Percentiles rank a stretch among this genome's conserved stretches.
Conservation (phyloP, 2,888 invertebrate genomes). For the Ganaspis brasiliensis region DNA sequence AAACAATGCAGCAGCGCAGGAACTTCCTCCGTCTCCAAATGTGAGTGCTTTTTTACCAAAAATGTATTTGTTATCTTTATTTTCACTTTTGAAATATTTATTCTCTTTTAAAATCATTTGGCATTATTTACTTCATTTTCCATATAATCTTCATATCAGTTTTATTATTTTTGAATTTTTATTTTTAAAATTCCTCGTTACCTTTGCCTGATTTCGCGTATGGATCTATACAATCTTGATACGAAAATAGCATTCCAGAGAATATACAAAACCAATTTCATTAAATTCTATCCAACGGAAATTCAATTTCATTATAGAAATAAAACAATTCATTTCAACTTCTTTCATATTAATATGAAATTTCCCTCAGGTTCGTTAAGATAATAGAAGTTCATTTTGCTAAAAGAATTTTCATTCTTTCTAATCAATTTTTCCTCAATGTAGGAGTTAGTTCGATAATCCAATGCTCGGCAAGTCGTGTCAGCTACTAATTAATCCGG, state of each 20-base stretch:
- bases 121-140: too few species aligned
- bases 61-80: neutral
- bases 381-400: slow-evolving; percentile 9
- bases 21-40: slow-evolving; percentile 75
- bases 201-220: too few species aligned
- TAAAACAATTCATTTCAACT: neutral
- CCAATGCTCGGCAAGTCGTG: slow-evolving; percentile 13
- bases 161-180: too few species aligned
- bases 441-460: slow-evolving; percentile 15
- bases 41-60: slow-evolving; percentile 66
- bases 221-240: neutral
- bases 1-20: slow-evolving; percentile 76
- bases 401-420: slow-evolving; percentile 3
- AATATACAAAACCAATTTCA: slow-evolving; percentile 1
- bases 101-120: too few species aligned
- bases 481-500: slow-evolving; percentile 39
- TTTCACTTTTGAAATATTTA: too few species aligned
- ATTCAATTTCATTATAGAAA: slow-evolving; percentile 16
- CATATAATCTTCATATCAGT: too few species aligned
- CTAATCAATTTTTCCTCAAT: slow-evolving; percentile 19
- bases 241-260: neutral
- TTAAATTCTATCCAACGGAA: neutral
- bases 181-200: too few species aligned
- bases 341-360: slow-evolving; percentile 1
- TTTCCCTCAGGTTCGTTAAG: neutral